phyloP scores from a whole-genome alignment of 2,888 invertebrate genomes.

The Craniophora ligustri region DNA sequence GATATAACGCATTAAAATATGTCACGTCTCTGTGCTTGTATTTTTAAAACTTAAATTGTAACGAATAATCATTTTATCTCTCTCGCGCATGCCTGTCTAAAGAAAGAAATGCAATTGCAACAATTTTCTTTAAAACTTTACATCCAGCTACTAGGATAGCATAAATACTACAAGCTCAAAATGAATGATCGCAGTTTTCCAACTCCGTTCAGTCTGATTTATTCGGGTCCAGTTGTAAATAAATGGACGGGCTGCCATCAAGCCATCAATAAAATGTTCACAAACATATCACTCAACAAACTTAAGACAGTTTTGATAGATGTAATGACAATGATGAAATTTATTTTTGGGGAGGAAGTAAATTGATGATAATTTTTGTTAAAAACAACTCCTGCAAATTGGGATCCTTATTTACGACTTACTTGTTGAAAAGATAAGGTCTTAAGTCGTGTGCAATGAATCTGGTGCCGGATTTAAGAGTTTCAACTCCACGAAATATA shows the following conservation, averaged over 20 bases:
- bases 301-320: slow-evolving; percentile 61
- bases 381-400: slow-evolving; percentile 37
- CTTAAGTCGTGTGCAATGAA: slow-evolving; percentile 13
- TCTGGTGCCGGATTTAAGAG: slow-evolving; percentile 11
- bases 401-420: slow-evolving; percentile 14
- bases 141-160: slow-evolving; percentile 33
- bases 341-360: slow-evolving; percentile 36
- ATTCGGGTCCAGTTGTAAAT: slow-evolving; percentile 74
- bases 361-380: slow-evolving; percentile 48
- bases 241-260: slow-evolving; percentile 68
- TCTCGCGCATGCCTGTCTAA: too few relatives aligned
- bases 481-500: slow-evolving; percentile 10
- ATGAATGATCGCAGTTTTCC: slow-evolving; percentile 77
- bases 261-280: slow-evolving; percentile 77
- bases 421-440: slow-evolving; percentile 17
- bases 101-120: too few relatives aligned
- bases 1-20: too few relatives aligned
- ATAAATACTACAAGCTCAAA: slow-evolving; percentile 60
- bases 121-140: slow-evolving; percentile 36
- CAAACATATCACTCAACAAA: slow-evolving; percentile 69
- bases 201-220: slow-evolving; percentile 70
- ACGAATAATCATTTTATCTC: too few relatives aligned
- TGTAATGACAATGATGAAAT: slow-evolving; percentile 54
- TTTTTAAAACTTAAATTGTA: too few relatives aligned
- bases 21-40: too few relatives aligned